A percentile compares a stretch with the other conserved stretches of the same genome.
Evolutionary conservation across 1,140 invertebrate genomes (phyloP).

Genomic region (Brachionus rubens): DNA sequence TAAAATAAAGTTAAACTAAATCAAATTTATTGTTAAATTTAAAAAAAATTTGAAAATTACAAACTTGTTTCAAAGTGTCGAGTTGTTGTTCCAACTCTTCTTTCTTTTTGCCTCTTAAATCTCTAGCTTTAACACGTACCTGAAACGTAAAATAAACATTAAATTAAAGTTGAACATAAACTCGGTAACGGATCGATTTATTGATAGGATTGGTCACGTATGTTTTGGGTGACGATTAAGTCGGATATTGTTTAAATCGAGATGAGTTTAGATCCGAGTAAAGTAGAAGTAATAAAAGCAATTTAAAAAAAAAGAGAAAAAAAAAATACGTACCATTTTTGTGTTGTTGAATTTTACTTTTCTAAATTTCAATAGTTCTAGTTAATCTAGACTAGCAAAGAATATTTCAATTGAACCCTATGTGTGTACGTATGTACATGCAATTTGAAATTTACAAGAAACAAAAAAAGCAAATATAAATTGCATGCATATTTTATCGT

Average conservation of each 20-base stretch:
- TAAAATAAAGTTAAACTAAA: background rate
- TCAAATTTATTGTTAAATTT: background rate
- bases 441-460: conserved; percentile 17
- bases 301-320: too few relatives aligned
- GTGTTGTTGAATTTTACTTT: conserved; percentile 33
- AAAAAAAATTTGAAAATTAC: conserved; percentile 8
- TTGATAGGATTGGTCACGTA: conserved; percentile 1
- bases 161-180: background rate
- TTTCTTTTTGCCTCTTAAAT: conserved; percentile 45
- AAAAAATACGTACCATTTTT: conserved; percentile 31
- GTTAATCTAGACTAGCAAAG: conserved; percentile 25
- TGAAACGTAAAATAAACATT: conserved; percentile 1
- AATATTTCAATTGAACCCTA: background rate
- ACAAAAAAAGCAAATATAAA: background rate
- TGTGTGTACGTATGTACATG: conserved; percentile 11
- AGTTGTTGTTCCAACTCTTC: conserved; percentile 45
- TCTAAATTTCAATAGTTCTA: conserved; percentile 41
- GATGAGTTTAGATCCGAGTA: background rate
- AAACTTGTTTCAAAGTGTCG: conserved; percentile 43
- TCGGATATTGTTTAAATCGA: conserved; percentile 15
- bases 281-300: conserved; percentile 39
- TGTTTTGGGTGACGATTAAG: conserved; percentile 1
- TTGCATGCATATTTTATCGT: conserved; percentile 3
- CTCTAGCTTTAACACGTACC: conserved; percentile 45
- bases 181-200: background rate